Conservation (phyloP, 2,113 vertebrate species). For the Neolamprologus caudopunctatus region DNA sequence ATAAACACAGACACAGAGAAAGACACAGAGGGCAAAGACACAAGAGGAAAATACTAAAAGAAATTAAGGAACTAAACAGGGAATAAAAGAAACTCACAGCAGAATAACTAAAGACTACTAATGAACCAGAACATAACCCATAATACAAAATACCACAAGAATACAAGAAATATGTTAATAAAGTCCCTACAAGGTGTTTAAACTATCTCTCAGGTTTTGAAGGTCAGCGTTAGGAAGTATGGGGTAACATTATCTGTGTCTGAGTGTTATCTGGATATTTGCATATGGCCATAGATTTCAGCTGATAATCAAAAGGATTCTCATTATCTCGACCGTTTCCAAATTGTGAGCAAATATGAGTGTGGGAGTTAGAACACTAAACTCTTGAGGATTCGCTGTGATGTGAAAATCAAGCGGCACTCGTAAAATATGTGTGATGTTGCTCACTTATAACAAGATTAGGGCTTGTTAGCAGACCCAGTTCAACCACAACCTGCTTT, state of each 20-base stretch:
- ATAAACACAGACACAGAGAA: not conserved
- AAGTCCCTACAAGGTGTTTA: not conserved
- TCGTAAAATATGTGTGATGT: not conserved
- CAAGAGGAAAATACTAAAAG: not conserved
- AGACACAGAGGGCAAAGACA: accelerated
- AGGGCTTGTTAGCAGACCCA: not conserved
- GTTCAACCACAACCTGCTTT: not conserved
- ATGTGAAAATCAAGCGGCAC: not conserved
- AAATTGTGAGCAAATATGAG: not conserved
- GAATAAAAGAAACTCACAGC: not conserved
- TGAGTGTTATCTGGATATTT: not conserved
- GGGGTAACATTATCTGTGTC: not conserved
- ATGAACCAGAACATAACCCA: not conserved
- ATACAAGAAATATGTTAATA: not conserved
- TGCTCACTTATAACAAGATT: not conserved
- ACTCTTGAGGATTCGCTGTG: not conserved
- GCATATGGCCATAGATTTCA: not conserved
- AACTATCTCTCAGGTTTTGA: not conserved
- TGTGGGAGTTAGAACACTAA: not conserved
- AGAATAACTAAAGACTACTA: not conserved
- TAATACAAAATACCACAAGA: not conserved
- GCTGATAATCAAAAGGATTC: not conserved
- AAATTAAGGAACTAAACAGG: not conserved
- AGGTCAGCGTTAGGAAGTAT: not conserved
- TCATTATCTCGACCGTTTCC: not conserved